Conservation (phyloP, 2,888 invertebrate species). For the Acleris cristana region DNA sequence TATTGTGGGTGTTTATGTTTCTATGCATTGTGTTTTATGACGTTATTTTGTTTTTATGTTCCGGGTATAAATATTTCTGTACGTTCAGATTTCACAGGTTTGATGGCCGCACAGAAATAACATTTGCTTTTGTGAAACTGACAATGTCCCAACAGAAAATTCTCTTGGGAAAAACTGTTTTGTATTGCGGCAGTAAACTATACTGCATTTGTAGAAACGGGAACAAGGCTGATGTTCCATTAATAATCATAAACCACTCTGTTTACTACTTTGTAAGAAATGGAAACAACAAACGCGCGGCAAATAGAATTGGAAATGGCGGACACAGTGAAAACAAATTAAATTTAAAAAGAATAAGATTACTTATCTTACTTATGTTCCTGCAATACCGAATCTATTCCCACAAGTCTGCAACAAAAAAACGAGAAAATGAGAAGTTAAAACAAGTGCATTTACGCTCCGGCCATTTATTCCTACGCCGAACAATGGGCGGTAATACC, state of each 20-base stretch:
- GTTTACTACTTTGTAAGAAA: neutral
- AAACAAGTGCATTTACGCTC: conserved; percentile 65
- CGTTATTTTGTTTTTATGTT: conserved; percentile 1
- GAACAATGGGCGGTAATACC: conserved; percentile 75
- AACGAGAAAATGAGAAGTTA: conserved; percentile 56
- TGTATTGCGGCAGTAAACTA: conserved; percentile 62
- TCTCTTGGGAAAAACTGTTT: conserved; percentile 48
- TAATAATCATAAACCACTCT: neutral
- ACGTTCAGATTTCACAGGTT: neutral
- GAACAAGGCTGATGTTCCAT: neutral
- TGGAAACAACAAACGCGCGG: neutral
- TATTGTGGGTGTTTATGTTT: too few relatives aligned
- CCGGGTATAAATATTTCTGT: conserved; percentile 3
- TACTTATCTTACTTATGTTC: neutral
- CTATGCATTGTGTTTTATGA: neutral
- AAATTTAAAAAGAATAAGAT: too few relatives aligned
- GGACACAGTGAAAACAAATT: too few relatives aligned
- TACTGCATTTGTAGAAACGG: neutral
- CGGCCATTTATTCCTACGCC: conserved; percentile 64
- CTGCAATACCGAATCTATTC: conserved; percentile 15
- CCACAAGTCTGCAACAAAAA: conserved; percentile 8
- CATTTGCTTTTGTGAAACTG: conserved; percentile 39
- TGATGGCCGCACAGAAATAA: conserved; percentile 8
- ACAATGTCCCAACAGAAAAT: conserved; percentile 49
- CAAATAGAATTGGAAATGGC: neutral